These are phyloP conservation scores for Smutsia gigantea DNA, from an alignment of 2,797 vertebrate genomes.

Conservation along the genomic window DNA sequence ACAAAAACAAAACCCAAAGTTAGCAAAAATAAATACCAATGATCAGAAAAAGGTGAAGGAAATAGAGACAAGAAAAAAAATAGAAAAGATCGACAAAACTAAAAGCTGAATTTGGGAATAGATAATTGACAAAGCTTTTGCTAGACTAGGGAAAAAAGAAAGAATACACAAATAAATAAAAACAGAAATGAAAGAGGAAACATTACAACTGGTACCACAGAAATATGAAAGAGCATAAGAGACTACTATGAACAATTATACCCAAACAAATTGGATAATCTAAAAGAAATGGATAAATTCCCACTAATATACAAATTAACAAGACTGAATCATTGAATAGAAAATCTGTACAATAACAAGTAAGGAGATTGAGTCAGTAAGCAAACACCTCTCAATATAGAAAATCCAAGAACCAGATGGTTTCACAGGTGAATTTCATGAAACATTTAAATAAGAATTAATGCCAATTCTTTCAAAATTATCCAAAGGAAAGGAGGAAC, in stretches of 20 bases:
- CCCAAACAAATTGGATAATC: not conserved
- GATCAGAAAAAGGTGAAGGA: too few species aligned
- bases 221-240: not conserved
- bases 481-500: too few species aligned
- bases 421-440: not conserved
- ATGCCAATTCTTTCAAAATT: not conserved
- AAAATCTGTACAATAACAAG: not conserved
- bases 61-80: too few species aligned
- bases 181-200: not conserved
- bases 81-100: too few species aligned
- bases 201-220: not conserved
- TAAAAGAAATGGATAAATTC: not conserved
- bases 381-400: not conserved
- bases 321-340: not conserved
- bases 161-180: too few species aligned
- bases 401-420: not conserved
- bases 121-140: too few species aligned
- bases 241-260: not conserved
- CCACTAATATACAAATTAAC: not conserved
- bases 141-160: too few species aligned
- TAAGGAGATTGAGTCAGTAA: not conserved
- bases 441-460: not conserved
- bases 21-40: too few species aligned
- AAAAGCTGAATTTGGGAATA: too few species aligned
- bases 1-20: too few species aligned